Evolutionary conservation across 2,888 invertebrate genomes (phyloP).

Genomic region (Pandemis heparana): DNA sequence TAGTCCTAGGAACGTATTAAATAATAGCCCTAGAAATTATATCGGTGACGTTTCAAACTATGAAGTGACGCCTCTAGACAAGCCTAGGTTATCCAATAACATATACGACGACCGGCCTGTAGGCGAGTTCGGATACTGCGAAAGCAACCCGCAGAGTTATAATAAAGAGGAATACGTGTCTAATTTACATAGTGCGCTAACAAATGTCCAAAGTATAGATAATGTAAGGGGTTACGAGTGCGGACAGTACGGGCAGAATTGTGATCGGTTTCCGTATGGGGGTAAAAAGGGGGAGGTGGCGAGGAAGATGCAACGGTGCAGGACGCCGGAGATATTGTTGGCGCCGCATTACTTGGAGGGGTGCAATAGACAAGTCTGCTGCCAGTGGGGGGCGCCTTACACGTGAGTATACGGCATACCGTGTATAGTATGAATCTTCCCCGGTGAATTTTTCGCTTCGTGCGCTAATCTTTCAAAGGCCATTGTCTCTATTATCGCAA

Average conservation of each 20-base stretch:
- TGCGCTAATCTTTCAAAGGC: too few relatives aligned
- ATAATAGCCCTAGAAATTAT: constrained; percentile 73
- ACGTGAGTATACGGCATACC: constrained; percentile 56
- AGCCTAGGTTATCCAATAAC: constrained; percentile 60
- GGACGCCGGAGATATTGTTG: constrained; percentile 92
- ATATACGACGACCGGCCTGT: constrained; percentile 71
- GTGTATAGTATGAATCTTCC: too few relatives aligned
- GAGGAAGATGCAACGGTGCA: constrained; percentile 80
- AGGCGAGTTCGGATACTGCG: constrained; percentile 66
- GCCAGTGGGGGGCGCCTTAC: constrained; percentile 79
- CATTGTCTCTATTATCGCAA: too few relatives aligned
- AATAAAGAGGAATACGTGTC: constrained; percentile 69
- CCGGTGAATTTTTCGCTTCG: too few relatives aligned
- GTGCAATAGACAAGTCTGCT: constrained; percentile 73
- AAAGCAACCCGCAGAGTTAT: constrained; percentile 58
- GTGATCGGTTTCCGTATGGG: constrained; percentile 73
- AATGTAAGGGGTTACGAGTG: constrained; percentile 66
- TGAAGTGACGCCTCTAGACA: constrained; percentile 57
- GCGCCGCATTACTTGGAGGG: constrained; percentile 90
- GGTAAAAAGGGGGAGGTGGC: constrained; percentile 77
- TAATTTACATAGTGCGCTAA: constrained; percentile 64
- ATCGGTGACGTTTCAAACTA: constrained; percentile 65
- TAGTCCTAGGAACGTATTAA: constrained; percentile 73
- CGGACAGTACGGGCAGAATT: constrained; percentile 67
- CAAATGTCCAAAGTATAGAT: constrained; percentile 68